These are phyloP conservation scores for Vipera ursinii DNA, from an alignment of 2,797 vertebrate genomes.

Conservation along the genomic window DNA sequence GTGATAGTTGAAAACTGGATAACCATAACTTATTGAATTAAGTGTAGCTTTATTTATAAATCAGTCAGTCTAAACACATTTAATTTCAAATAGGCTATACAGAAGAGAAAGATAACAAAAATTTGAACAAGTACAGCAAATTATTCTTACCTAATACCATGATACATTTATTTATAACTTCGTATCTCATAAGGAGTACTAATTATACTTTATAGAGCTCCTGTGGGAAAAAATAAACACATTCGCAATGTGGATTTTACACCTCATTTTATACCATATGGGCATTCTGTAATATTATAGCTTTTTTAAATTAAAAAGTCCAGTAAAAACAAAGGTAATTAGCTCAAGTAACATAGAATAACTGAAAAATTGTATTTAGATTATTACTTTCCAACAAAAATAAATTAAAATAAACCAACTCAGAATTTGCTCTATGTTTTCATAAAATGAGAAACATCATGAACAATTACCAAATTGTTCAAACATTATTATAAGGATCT, in stretches of 20 bases:
- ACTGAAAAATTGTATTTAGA: conserved; percentile 45
- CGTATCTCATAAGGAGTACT: conserved; percentile 58
- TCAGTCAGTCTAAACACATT: conserved; percentile 25
- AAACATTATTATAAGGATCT: conserved; percentile 42
- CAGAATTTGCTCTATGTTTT: conserved; percentile 13
- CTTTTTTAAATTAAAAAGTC: conserved; percentile 55
- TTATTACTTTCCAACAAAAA: background rate
- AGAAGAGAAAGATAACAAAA: conserved; percentile 27
- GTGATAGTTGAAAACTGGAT: conserved; percentile 11
- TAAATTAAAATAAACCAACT: background rate
- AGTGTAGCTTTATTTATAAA: background rate
- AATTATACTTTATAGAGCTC: conserved; percentile 64
- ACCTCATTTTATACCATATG: conserved; percentile 61
- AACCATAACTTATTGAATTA: conserved; percentile 35
- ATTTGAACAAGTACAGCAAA: conserved; percentile 43
- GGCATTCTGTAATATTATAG: conserved; percentile 64
- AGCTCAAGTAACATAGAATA: conserved; percentile 59
- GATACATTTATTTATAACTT: conserved; percentile 54
- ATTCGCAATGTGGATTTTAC: conserved; percentile 65
- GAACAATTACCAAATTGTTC: conserved; percentile 54
- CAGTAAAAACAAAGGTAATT: conserved; percentile 62
- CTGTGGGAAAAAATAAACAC: conserved; percentile 54
- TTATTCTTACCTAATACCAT: conserved; percentile 61
- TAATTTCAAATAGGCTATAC: conserved; percentile 39
- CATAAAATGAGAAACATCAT: conserved; percentile 58